Percentiles rank a stretch among this genome's conserved stretches.
Evolutionary conservation across 2,888 invertebrate species (phyloP).

Genomic region (Ochropleura plecta): DNA sequence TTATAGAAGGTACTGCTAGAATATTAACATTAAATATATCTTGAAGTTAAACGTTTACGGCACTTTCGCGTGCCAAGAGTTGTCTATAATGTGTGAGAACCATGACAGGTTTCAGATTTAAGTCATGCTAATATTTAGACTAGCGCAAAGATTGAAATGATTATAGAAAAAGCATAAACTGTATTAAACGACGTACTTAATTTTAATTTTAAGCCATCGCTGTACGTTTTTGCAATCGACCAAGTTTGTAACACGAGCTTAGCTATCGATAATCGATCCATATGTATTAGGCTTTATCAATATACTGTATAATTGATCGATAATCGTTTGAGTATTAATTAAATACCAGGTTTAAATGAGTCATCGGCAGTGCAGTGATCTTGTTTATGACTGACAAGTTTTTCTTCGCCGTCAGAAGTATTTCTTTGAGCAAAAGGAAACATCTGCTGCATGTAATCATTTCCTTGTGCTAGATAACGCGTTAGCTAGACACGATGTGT

Average conservation of each 20-base stretch:
- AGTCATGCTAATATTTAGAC: slow-evolving; percentile 27
- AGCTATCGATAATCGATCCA: slow-evolving; percentile 45
- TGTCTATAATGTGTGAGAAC: slow-evolving; percentile 36
- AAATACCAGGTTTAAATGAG: slow-evolving; percentile 21
- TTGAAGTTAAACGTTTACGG: slow-evolving; percentile 41
- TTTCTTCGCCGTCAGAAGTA: background rate
- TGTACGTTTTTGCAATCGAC: slow-evolving; percentile 49
- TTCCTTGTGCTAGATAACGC: slow-evolving; percentile 13
- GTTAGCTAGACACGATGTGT: background rate
- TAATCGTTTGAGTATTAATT: slow-evolving; percentile 41
- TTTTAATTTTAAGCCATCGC: slow-evolving; percentile 31
- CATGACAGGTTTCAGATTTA: slow-evolving; percentile 33
- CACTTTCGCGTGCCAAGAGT: slow-evolving; percentile 37
- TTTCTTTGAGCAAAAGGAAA: slow-evolving; percentile 4
- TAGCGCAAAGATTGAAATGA: background rate
- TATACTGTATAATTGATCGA: slow-evolving; percentile 45
- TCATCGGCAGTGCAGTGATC: slow-evolving; percentile 15
- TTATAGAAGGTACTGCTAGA: slow-evolving; percentile 13
- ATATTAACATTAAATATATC: slow-evolving; percentile 38
- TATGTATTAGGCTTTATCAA: slow-evolving; percentile 51
- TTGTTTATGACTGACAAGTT: slow-evolving; percentile 20
- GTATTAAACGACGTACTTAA: background rate
- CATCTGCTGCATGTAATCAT: slow-evolving; percentile 22
- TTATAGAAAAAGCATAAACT: slow-evolving; percentile 3
- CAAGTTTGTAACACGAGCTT: slow-evolving; percentile 48